Conservation (phyloP, 2,888 invertebrate species). For the Cephus pulcher region DNA sequence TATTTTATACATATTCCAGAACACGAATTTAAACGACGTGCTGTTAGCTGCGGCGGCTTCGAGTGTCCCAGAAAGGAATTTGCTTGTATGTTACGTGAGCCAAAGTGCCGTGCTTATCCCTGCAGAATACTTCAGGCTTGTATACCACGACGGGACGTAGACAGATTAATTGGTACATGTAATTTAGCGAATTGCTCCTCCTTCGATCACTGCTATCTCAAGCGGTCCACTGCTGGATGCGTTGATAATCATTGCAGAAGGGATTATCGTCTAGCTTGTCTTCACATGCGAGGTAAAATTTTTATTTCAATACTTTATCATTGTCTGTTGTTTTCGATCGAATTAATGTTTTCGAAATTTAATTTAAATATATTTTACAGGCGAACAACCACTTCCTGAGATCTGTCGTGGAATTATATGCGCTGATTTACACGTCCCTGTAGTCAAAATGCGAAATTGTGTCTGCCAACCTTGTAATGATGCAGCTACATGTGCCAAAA, state of each 20-base stretch:
- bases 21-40: neutral
- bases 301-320: neutral
- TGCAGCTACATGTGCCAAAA: neutral
- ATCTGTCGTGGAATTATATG: neutral
- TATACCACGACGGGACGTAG: neutral
- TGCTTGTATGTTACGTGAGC: neutral
- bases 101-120: neutral
- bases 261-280: neutral
- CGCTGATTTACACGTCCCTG: neutral
- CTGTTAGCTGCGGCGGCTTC: neutral
- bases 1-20: neutral
- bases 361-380: neutral
- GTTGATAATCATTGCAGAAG: neutral
- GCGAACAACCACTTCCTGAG: neutral
- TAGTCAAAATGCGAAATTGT: neutral
- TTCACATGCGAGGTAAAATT: neutral
- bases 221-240: neutral
- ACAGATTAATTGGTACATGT: neutral
- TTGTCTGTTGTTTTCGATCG: neutral
- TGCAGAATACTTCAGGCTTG: neutral
- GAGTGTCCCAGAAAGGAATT: neutral
- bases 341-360: neutral
- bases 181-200: neutral
- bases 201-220: neutral
- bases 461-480: neutral